Evolutionary conservation across 2,113 vertebrate species (phyloP).

Genomic region (Rynchops niger): DNA sequence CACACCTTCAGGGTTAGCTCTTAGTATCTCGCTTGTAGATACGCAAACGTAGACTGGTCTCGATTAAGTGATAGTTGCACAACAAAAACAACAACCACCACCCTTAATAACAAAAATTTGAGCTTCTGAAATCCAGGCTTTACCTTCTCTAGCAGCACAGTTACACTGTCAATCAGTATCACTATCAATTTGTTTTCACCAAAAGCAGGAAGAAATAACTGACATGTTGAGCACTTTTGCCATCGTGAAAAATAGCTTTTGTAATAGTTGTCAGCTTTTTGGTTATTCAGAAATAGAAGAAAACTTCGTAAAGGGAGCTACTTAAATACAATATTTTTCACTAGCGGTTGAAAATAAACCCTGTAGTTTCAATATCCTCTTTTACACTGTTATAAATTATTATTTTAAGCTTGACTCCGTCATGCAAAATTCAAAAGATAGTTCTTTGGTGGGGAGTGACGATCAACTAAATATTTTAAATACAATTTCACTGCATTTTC

Average conservation of each 20-base stretch:
- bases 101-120: not conserved
- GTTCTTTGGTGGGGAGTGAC: not conserved
- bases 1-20: not conserved
- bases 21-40: not conserved
- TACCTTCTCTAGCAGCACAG: not conserved
- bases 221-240: not conserved
- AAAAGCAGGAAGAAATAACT: not conserved
- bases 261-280: not conserved
- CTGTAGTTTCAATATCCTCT: not conserved
- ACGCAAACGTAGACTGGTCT: not conserved
- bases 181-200: not conserved
- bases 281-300: not conserved
- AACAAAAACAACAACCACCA: not conserved
- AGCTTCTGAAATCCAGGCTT: not conserved
- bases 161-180: not conserved
- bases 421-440: not conserved
- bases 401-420: not conserved
- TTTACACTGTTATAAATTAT: not conserved
- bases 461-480: not conserved
- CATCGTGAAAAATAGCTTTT: not conserved
- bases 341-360: not conserved
- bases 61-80: not conserved
- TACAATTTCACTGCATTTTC: not conserved
- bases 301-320: not conserved
- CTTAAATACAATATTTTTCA: not conserved